Conservation (phyloP, 2,888 invertebrate genomes). For the Orthosia gothica region DNA sequence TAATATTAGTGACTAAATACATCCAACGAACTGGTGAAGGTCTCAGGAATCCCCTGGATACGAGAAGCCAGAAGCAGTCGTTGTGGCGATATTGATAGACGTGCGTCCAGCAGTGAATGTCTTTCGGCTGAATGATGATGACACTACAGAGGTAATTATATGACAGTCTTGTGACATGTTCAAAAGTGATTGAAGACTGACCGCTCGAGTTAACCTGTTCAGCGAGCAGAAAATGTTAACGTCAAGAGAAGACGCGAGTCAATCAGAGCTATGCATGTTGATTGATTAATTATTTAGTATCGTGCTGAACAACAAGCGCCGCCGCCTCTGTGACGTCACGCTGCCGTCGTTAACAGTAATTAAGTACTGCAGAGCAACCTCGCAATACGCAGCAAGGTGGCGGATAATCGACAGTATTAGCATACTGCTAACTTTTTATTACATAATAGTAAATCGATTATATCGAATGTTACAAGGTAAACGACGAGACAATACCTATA, state of each 20-base stretch:
- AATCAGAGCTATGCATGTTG: slow-evolving; percentile 9
- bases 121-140: too few relatives aligned
- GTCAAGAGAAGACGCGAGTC: not conserved
- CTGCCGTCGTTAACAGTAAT: not conserved
- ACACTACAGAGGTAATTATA: too few relatives aligned
- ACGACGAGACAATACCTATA: not conserved
- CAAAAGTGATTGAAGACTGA: not conserved
- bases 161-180: not conserved
- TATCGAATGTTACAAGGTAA: not conserved
- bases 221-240: slow-evolving; percentile 2
- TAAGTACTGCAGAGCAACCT: slow-evolving; percentile 4
- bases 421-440: slow-evolving; percentile 4
- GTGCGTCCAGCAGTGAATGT: too few relatives aligned
- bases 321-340: not conserved
- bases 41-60: not conserved
- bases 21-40: not conserved
- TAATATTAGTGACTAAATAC: not conserved
- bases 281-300: not conserved
- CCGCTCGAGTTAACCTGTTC: slow-evolving; percentile 3
- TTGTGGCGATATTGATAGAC: not conserved
- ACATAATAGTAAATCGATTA: not conserved
- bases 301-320: not conserved
- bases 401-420: slow-evolving; percentile 12
- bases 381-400: slow-evolving; percentile 15
- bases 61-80: too few relatives aligned